Percentiles rank a stretch among this genome's conserved stretches.
These are phyloP conservation scores for Rhagoletis pomonella DNA, from an alignment of 1,140 invertebrate genomes.

Conservation along the genomic window DNA sequence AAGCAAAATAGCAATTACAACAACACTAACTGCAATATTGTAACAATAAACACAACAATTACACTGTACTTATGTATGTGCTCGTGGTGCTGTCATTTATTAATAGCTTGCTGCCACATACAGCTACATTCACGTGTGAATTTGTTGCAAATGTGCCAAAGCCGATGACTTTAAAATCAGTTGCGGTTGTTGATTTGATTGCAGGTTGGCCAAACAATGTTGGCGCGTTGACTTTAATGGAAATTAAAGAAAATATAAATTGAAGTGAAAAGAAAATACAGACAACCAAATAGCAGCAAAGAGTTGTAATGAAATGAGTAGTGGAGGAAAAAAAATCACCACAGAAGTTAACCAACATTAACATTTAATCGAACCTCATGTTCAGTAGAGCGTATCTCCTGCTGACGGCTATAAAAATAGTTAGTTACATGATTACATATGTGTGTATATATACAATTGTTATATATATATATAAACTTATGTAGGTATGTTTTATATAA, in stretches of 20 bases:
- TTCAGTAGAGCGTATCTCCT: constrained; percentile 74
- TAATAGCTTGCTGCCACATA: constrained; percentile 35
- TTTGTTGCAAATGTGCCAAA: constrained; percentile 32
- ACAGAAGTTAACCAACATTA: constrained; percentile 74
- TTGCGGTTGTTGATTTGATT: constrained; percentile 27
- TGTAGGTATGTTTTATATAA: too few species aligned
- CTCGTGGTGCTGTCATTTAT: constrained; percentile 7
- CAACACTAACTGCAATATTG: background rate
- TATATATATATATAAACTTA: too few species aligned
- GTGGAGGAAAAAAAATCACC: constrained; percentile 65
- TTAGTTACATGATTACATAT: background rate
- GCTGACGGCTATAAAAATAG: constrained; percentile 45
- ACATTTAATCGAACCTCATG: constrained; percentile 74
- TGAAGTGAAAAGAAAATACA: background rate
- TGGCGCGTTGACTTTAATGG: constrained; percentile 49
- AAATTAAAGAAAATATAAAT: constrained; percentile 27
- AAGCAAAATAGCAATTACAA: constrained; percentile 30
- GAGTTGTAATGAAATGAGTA: constrained; percentile 12
- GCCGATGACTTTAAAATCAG: constrained; percentile 44
- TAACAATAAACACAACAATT: too few species aligned
- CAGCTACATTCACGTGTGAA: background rate
- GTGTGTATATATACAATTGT: background rate
- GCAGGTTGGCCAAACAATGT: constrained; percentile 45
- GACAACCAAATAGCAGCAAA: background rate
- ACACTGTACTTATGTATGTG: too few species aligned